phyloP scores from a whole-genome alignment of 1,140 invertebrate species.

The Probaryconus sp. region DNA sequence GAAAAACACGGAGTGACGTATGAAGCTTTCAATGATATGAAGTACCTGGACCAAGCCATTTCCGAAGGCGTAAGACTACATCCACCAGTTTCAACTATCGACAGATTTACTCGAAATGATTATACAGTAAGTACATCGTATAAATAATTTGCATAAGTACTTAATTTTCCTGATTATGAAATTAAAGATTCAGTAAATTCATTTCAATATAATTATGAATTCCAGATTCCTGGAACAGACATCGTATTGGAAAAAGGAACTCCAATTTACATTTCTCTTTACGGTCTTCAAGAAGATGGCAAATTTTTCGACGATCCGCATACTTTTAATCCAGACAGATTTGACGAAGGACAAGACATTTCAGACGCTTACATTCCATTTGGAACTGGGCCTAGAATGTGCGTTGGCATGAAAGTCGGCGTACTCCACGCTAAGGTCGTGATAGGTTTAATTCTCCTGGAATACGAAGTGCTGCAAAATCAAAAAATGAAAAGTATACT shows the following conservation, averaged over 20 bases:
- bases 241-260: slow-evolving; percentile 73
- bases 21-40: slow-evolving; percentile 71
- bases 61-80: slow-evolving; percentile 78
- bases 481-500: slow-evolving; percentile 61
- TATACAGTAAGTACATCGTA: slow-evolving; percentile 64
- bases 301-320: slow-evolving; percentile 64
- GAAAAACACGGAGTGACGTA: slow-evolving; percentile 65
- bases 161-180: too few species aligned
- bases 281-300: slow-evolving; percentile 74
- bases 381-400: slow-evolving; percentile 63
- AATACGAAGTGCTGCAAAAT: slow-evolving; percentile 75
- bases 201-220: slow-evolving; percentile 20
- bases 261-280: slow-evolving; percentile 65
- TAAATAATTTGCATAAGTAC: background rate
- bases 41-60: slow-evolving; percentile 66
- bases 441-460: slow-evolving; percentile 75
- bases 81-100: slow-evolving; percentile 81
- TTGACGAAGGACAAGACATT: slow-evolving; percentile 54
- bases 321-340: slow-evolving; percentile 68
- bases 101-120: slow-evolving; percentile 75
- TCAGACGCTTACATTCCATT: slow-evolving; percentile 63
- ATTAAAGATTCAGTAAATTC: too few species aligned
- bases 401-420: slow-evolving; percentile 80
- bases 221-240: slow-evolving; percentile 72
- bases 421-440: slow-evolving; percentile 83